phyloP scores from a whole-genome alignment of 1,140 invertebrate genomes.

The Adelges cooleyi region DNA sequence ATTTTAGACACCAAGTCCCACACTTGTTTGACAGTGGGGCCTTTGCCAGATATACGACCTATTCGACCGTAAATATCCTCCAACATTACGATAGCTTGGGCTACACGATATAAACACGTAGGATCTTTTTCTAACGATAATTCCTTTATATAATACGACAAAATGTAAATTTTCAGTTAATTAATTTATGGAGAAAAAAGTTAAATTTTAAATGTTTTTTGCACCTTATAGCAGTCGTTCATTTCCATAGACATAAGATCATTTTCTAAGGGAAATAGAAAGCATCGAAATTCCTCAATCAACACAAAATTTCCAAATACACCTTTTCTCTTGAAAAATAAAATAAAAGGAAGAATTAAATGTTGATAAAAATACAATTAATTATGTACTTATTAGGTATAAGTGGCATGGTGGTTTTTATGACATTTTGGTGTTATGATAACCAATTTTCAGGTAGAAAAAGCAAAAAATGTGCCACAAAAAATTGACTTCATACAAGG shows the following conservation, averaged over 20 bases:
- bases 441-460: too few relatives aligned
- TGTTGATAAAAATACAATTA: too few relatives aligned
- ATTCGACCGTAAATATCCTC: slow-evolving; percentile 84
- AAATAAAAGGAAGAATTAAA: too few relatives aligned
- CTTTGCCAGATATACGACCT: slow-evolving; percentile 80
- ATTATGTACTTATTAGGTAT: too few relatives aligned
- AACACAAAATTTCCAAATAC: slow-evolving; percentile 65
- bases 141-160: slow-evolving; percentile 48
- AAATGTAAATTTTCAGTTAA: slow-evolving; percentile 19
- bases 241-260: slow-evolving; percentile 90
- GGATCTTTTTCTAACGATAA: slow-evolving; percentile 78
- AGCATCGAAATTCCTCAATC: slow-evolving; percentile 74
- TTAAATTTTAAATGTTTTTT: not conserved
- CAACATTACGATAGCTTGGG: slow-evolving; percentile 70
- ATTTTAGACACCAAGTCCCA: slow-evolving; percentile 75
- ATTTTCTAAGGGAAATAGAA: slow-evolving; percentile 81
- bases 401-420: too few relatives aligned
- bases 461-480: too few relatives aligned
- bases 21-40: slow-evolving; percentile 72
- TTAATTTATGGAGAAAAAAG: slow-evolving; percentile 4
- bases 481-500: too few relatives aligned
- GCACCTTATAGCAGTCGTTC: slow-evolving; percentile 57
- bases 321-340: slow-evolving; percentile 67
- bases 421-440: too few relatives aligned
- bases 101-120: slow-evolving; percentile 75